Percentiles rank a stretch among this genome's conserved stretches.
These are phyloP conservation scores for Scaptomyza pallida DNA, from an alignment of 1,140 invertebrate species.

Conservation along the genomic window DNA sequence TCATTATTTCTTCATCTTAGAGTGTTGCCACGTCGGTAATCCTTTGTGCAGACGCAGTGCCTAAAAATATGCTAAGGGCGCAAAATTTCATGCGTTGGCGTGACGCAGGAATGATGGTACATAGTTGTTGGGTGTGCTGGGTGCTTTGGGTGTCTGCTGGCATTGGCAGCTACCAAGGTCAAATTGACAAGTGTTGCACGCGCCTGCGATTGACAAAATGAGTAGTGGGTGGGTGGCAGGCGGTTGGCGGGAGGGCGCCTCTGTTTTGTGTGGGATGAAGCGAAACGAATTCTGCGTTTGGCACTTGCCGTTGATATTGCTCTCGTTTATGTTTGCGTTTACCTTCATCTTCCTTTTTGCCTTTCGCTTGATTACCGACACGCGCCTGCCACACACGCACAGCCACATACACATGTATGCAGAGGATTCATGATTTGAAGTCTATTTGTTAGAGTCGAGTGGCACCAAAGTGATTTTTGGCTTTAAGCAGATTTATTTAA, in stretches of 20 bases:
- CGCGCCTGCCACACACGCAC: conserved; percentile 48
- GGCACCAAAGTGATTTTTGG: conserved; percentile 59
- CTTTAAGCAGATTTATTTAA: conserved; percentile 67
- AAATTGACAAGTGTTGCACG: conserved; percentile 81
- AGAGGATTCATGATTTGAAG: not conserved
- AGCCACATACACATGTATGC: not conserved
- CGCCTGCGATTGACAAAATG: conserved; percentile 55
- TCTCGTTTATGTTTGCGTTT: conserved; percentile 23
- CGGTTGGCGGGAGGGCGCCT: not conserved
- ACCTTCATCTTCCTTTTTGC: conserved; percentile 32
- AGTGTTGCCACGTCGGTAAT: not conserved
- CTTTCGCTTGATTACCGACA: conserved; percentile 72
- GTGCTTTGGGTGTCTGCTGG: conserved; percentile 34
- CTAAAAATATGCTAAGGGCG: conserved; percentile 70
- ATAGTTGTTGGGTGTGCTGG: not conserved
- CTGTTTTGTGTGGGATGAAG: not conserved
- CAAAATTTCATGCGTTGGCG: conserved; percentile 52
- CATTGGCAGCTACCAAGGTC: conserved; percentile 74
- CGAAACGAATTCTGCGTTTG: conserved; percentile 24
- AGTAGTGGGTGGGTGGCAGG: conserved; percentile 6
- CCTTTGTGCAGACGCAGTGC: conserved; percentile 8
- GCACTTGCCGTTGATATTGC: conserved; percentile 37
- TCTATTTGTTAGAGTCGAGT: conserved; percentile 16
- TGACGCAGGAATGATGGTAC: not conserved
- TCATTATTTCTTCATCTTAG: not conserved